Evolutionary conservation across 2,113 vertebrate genomes (phyloP).

Genomic region (Poeciliopsis retropinna): DNA sequence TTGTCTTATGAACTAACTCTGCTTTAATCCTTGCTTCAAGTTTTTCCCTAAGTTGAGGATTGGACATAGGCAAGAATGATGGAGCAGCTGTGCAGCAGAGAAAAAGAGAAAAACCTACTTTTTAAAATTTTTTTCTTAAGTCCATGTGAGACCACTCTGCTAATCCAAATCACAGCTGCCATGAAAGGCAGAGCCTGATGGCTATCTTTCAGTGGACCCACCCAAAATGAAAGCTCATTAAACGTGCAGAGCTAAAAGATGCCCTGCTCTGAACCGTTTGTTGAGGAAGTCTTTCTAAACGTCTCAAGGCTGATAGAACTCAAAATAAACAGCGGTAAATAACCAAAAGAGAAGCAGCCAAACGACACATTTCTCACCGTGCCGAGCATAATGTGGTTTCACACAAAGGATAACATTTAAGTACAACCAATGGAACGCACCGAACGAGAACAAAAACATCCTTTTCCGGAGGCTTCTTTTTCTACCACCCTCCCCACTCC

Average conservation of each 20-base stretch:
- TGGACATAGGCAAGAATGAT: too few relatives aligned
- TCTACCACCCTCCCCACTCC: not conserved
- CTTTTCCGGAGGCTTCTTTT: conserved; percentile 38
- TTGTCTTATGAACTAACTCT: too few relatives aligned
- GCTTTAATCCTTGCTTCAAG: too few relatives aligned
- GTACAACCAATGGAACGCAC: conserved; percentile 52
- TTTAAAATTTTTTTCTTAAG: not conserved
- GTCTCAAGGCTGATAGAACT: conserved; percentile 54
- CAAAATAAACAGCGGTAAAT: conserved; percentile 58
- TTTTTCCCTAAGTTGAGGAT: too few relatives aligned
- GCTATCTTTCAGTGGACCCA: conserved; percentile 67
- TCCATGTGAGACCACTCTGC: conserved; percentile 30
- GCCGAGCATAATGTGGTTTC: conserved; percentile 57
- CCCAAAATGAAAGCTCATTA: conserved; percentile 69
- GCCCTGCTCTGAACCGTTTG: conserved; percentile 37
- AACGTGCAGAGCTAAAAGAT: conserved; percentile 45
- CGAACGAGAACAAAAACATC: conserved; percentile 60
- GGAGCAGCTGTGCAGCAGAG: not conserved
- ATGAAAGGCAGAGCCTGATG: conserved; percentile 68
- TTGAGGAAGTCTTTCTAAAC: conserved; percentile 53
- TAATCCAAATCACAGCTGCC: conserved; percentile 61
- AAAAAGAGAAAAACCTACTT: not conserved
- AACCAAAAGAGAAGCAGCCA: conserved; percentile 39
- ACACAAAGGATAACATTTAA: conserved; percentile 59
- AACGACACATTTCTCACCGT: conserved; percentile 40